Evolutionary conservation across 2,797 vertebrate genomes (phyloP).

Genomic region (Cygnus olor): DNA sequence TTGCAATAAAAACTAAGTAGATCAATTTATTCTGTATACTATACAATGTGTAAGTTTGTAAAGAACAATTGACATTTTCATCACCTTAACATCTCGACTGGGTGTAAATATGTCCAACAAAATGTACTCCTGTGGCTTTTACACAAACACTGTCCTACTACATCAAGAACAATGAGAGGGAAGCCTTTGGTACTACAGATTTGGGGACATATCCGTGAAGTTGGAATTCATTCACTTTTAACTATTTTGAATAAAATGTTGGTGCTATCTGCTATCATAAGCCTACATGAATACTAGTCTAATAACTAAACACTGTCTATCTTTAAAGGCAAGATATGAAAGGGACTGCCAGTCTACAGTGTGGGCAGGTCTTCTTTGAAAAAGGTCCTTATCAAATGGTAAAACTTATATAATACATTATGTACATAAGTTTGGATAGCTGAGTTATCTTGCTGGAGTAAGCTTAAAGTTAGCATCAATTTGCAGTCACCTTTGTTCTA

Average conservation of each 20-base stretch:
- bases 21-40: slow-evolving; percentile 81
- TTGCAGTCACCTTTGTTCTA: slow-evolving; percentile 49
- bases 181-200: slow-evolving; percentile 69
- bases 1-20: slow-evolving; percentile 79
- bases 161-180: slow-evolving; percentile 65
- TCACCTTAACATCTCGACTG: slow-evolving; percentile 72
- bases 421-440: slow-evolving; percentile 72
- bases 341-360: slow-evolving; percentile 65
- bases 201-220: slow-evolving; percentile 53
- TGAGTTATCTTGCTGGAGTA: slow-evolving; percentile 68
- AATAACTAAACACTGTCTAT: slow-evolving; percentile 53
- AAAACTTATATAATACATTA: slow-evolving; percentile 78
- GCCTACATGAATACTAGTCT: slow-evolving; percentile 63
- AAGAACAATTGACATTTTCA: slow-evolving; percentile 75
- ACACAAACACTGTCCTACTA: slow-evolving; percentile 70
- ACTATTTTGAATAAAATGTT: slow-evolving; percentile 47
- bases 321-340: slow-evolving; percentile 63
- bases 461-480: slow-evolving; percentile 59
- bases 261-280: slow-evolving; percentile 51
- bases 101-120: slow-evolving; percentile 73
- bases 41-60: slow-evolving; percentile 77
- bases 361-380: slow-evolving; percentile 70
- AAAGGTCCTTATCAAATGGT: slow-evolving; percentile 78
- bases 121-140: slow-evolving; percentile 68
- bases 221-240: slow-evolving; percentile 60